Evolutionary conservation across 2,888 invertebrate species (phyloP).

Genomic region (Cinara cedri): DNA sequence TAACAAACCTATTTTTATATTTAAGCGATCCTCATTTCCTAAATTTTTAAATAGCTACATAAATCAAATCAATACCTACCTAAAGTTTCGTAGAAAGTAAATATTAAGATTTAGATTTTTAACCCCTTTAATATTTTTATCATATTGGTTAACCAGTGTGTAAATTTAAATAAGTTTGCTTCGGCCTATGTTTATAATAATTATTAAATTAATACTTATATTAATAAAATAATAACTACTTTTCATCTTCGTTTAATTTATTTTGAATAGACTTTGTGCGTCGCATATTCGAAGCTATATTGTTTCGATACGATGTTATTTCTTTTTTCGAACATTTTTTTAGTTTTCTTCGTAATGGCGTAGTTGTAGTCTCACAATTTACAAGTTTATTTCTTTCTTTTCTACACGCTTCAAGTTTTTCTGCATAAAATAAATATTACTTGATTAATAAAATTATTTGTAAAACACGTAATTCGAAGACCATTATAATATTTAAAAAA

Average conservation of each 20-base stretch:
- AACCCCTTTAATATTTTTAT: no score
- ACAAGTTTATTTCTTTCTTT: slow-evolving; percentile 51
- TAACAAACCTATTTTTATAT: no score
- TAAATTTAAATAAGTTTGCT: no score
- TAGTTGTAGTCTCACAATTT: not conserved
- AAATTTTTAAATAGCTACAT: no score
- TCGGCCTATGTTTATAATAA: no score
- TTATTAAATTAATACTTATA: not conserved
- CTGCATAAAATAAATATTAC: slow-evolving; percentile 37
- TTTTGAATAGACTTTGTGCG: slow-evolving; percentile 53
- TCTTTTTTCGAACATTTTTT: slow-evolving; percentile 43
- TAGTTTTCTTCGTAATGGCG: slow-evolving; percentile 21
- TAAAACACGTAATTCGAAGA: no score
- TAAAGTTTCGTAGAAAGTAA: no score
- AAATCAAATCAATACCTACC: no score
- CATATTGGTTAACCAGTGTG: no score
- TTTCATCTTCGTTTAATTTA: slow-evolving; percentile 51
- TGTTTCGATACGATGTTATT: slow-evolving; percentile 44
- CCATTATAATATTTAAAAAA: no score
- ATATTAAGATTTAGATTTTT: no score
- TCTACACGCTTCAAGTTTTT: slow-evolving; percentile 58
- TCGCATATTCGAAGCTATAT: slow-evolving; percentile 54
- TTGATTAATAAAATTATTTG: not conserved
- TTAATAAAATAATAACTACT: slow-evolving; percentile 20
- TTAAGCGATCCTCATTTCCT: no score